Conservation (phyloP, 2,113 vertebrate genomes). For the Vulpes lagopus region DNA sequence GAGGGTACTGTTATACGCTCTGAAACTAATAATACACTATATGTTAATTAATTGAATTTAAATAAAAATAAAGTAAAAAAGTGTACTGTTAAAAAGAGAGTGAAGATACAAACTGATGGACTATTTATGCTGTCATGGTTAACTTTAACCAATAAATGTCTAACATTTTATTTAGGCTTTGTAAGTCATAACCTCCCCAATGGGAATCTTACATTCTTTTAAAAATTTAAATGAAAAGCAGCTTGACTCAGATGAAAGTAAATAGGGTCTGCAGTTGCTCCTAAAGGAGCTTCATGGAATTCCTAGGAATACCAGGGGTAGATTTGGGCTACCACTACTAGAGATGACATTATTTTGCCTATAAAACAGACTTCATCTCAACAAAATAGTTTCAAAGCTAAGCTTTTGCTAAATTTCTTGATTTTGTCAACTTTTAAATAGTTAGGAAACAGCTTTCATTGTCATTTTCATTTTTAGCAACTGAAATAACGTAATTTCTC, state of each 20-base stretch:
- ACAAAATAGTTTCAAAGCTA: neutral
- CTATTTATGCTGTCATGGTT: neutral
- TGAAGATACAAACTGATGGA: neutral
- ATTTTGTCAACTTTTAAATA: neutral
- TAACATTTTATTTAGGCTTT: neutral
- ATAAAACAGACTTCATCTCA: neutral
- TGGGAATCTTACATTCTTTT: neutral
- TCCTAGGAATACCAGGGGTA: neutral
- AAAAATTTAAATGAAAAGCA: neutral
- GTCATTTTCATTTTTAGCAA: neutral
- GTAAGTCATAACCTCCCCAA: neutral
- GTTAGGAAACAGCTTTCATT: neutral
- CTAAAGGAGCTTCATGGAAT: neutral
- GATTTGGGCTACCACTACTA: neutral
- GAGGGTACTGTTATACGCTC: neutral
- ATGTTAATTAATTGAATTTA: neutral
- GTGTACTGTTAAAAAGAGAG: neutral
- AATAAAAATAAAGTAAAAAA: neutral
- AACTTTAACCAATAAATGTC: neutral
- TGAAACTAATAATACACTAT: neutral
- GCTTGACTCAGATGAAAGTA: neutral
- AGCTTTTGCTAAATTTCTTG: neutral
- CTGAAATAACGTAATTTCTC: neutral
- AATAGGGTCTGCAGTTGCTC: neutral
- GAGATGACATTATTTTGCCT: neutral